These are phyloP conservation scores for Cynocephalus volans DNA, from an alignment of 2,113 vertebrate species.

Conservation along the genomic window DNA sequence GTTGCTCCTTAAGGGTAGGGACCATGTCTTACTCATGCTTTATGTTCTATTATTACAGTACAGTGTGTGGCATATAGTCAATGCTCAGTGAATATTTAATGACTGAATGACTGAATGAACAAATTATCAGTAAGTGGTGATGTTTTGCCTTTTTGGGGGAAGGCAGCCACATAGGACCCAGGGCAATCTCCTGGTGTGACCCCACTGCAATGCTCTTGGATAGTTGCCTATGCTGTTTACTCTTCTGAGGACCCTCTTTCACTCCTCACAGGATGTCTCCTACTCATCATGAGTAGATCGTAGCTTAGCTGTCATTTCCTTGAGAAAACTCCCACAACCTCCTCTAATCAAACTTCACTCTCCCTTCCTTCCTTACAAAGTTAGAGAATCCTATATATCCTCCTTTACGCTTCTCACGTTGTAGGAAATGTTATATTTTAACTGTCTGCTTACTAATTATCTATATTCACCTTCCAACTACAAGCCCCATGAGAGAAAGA, in stretches of 20 bases:
- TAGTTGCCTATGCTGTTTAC: neutral
- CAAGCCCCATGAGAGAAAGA: neutral
- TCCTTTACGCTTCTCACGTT: neutral
- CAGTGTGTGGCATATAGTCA: no score
- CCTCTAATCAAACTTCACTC: neutral
- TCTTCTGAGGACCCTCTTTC: neutral
- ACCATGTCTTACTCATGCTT: neutral
- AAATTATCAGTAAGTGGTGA: neutral
- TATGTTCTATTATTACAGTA: neutral
- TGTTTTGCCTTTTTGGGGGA: neutral
- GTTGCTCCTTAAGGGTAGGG: neutral
- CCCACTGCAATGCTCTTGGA: neutral
- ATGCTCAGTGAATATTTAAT: neutral
- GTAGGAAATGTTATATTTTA: neutral
- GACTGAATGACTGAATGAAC: no score
- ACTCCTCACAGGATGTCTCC: neutral
- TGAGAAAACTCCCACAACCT: neutral
- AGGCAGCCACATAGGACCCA: neutral
- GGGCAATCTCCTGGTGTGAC: no score
- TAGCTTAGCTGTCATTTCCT: neutral
- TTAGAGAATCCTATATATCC: neutral
- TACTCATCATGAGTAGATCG: neutral
- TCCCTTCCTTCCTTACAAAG: neutral
- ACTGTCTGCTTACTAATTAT: neutral
- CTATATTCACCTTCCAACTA: neutral